Percentiles rank a stretch among this genome's conserved stretches.
Evolutionary conservation across 53 echinoderm and acorn worm species (phyloP).

Genomic region (Echinarachnius parma): DNA sequence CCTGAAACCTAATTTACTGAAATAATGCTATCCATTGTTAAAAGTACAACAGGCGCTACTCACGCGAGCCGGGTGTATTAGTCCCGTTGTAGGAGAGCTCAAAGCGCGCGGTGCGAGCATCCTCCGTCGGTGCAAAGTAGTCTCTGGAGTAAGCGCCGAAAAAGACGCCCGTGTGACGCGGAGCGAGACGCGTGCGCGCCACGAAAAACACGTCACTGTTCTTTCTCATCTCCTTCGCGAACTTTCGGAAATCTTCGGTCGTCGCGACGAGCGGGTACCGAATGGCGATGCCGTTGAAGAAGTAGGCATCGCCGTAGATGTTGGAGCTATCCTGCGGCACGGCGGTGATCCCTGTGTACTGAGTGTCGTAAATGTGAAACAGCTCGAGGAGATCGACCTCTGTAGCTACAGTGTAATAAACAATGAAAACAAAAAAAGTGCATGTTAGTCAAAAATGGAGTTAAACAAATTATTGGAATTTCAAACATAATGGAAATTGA

Average conservation of each 20-base stretch:
- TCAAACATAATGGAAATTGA: no score
- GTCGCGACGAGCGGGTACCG: constrained; percentile 21
- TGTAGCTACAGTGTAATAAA: no score
- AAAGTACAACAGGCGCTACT: neutral
- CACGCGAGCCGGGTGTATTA: constrained; percentile 5
- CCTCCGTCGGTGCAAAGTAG: constrained; percentile 1
- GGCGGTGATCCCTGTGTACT: neutral
- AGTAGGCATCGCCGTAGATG: constrained; percentile 39
- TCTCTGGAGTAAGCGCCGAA: constrained; percentile 26
- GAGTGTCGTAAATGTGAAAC: constrained; percentile 18
- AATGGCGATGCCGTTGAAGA: constrained; percentile 23
- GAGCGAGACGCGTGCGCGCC: constrained; percentile 26
- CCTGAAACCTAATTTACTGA: neutral
- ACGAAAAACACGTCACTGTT: constrained; percentile 35
- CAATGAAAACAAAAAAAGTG: no score
- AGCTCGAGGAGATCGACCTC: constrained; percentile 32
- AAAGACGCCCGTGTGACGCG: constrained; percentile 23
- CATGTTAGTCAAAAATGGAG: no score
- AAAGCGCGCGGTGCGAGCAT: neutral
- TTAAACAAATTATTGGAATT: no score
- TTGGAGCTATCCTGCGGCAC: constrained; percentile 17
- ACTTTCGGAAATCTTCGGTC: constrained; percentile 15
- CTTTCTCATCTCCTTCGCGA: constrained; percentile 20
- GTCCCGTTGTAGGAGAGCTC: constrained; percentile 34
- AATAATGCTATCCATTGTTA: neutral